Evolutionary conservation across 2,113 vertebrate genomes (phyloP), one percentile per base, ranked within the genome.

Genomic region (Cyprinus carpio): DNA sequence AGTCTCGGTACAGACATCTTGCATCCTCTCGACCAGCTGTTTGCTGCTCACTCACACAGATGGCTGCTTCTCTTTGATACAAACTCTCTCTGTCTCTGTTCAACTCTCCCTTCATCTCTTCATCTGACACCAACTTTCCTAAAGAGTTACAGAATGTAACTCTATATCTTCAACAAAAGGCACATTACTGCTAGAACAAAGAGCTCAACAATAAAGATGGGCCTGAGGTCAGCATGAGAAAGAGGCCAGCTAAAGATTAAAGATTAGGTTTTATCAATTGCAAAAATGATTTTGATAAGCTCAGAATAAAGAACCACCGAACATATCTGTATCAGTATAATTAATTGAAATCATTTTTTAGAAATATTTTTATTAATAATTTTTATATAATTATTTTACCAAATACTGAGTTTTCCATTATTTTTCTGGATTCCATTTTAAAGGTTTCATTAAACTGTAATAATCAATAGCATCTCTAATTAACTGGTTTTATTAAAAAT

Each of bases 1-100:
- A 97, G 94, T 96, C 94, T 94, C 88, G 94, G 93, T 95, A 94
- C 95, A 95, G 95, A 96, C 96, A 96, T 97, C 96, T 97, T 96
- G 96, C 94, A 87, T 92, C 94, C 95, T 89, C 94, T 96, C 94
- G 90, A 96, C 94, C 96, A 97, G 97, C 96, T 98, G 97, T 95
- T 93, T 91, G 93, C 92, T 92, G 94, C 91, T 93, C 94, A 91
- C 72, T 86, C 91, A 93, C 95, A 95, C 97, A 99, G 97, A 98
- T 98, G 98, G 96, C 92, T 90, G 92, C 92, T 94, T 94, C 93
- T 93, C 96, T 98, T 95, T 95, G 94, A 95, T 93, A 93, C 92
- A 91, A 87, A 89, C 88, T 88, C 34, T 71, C 16, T 85, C 90
- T 79, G 87, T 65, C 81, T 71, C 78, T 81, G 76, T 85, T 78